Base-by-base conservation (phyloP, 1,140 invertebrate genomes). In the Drosophila tani region DNA sequence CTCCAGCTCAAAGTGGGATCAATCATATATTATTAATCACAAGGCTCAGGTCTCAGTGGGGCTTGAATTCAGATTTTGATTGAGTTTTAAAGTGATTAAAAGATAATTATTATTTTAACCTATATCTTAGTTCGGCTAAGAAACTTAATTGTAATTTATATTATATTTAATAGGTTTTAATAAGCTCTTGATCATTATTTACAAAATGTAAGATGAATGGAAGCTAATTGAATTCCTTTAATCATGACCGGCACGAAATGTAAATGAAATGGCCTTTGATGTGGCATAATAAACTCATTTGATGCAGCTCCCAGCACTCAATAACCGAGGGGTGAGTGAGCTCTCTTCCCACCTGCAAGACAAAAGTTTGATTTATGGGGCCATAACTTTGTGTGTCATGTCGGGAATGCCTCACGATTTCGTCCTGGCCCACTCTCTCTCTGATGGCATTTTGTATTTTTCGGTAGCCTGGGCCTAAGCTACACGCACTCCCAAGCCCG, bases 291-390 rank as follows among this genome's bases (percentile, higher is more conserved):
- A 79, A 71, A 79, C 75, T 65, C 59, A 60, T 64, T 59, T 55
- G 40, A 57, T 69, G 75, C 76, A 79, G 59, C 75, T 35, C 8
- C 35, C 46, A 38, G 27, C 35, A 64, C 70, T 75, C 53, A 27
- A 59, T 24, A 38, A 2, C 19, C 11, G 29, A n/a, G 27, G 46
- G 12, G 17, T 35, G 51, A 19, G 51, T 11, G 19, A 35, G 63
- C 43, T 45, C 56, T 32, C 56, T 24, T 19, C 41, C 58, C 58
- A 78, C 75, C 74, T 69, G 74, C 66, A 71, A 58, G 75, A 65
- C 76, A 79, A 71, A 79, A 57, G 76, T 79, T 79, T 79, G 75
- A 79, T 79, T 79, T 79, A 79, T 79, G 67, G 63, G 66, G 75
- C 66, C 59, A 71, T 78, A 79, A 79, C 67, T 79, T 65, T 78